Evolutionary conservation across 2,888 invertebrate genomes (phyloP), one percentile per base, ranked within the genome.

Genomic region (Colletes collaris): DNA sequence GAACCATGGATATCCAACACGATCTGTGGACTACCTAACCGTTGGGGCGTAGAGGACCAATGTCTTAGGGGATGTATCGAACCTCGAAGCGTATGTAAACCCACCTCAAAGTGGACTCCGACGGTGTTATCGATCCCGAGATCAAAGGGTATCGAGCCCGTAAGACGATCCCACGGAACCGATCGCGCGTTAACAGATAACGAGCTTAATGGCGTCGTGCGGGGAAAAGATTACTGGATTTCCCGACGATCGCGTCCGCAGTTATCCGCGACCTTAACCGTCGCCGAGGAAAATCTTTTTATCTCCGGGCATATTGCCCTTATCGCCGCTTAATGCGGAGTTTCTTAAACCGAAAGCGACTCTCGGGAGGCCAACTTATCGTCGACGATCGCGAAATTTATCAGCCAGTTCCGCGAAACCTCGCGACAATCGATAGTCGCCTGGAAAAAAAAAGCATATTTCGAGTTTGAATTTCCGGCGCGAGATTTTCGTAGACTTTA

Each of bases 111-210:
- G 27, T 2, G 27, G 27, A 27, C 27, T 27, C 27, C 27, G 2
- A 27, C 1, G 27, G 27, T 27, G 27, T 27, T 27, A 46, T 46
- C 46, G 46, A 60, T 11, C 60, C 40, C 59, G 44, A 59, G 44
- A 59, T 16, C 44, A 10, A 8, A 7, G 44, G 44, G 6, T 8
- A 8, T 0, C 2, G 8, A 8, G 2, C 10, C 60, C 64, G 66
- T 49, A 46, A 35, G 72, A 60, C 64, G 62, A 58, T 52, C 58
- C 58, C 81, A 60, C 67, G 83, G 82, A 84, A 76, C 83, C 87
- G 89, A 86, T 87, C 90, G 89, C 87, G 89, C 88, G 90, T 90
- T 89, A 90, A 89, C 88, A 88, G 90, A 90, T 90, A 90, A 89
- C 85, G 78, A 83, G 81, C 69, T 73, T 44, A 68, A 74, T 69